Evolutionary conservation across 2,888 invertebrate genomes (phyloP).

Genomic region (Amiota minor): DNA sequence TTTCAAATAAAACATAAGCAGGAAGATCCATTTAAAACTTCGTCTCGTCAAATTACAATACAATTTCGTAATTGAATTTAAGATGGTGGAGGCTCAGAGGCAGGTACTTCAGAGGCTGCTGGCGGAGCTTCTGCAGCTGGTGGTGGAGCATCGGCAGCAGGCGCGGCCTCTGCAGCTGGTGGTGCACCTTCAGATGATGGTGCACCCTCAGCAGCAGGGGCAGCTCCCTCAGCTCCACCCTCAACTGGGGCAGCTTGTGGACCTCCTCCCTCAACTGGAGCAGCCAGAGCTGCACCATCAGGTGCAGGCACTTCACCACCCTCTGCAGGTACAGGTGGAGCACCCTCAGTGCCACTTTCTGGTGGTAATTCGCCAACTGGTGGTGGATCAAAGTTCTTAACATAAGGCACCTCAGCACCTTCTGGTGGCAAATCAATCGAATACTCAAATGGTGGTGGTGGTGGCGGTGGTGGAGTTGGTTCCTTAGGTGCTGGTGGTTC

Average conservation of each 20-base stretch:
- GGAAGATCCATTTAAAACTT: neutral
- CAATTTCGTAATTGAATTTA: constrained; percentile 37
- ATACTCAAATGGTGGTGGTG: constrained; percentile 74
- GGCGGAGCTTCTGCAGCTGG: constrained; percentile 49
- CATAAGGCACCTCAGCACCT: constrained; percentile 74
- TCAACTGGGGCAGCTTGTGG: constrained; percentile 51
- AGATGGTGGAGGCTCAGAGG: constrained; percentile 53
- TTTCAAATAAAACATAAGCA: neutral
- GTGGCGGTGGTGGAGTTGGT: constrained; percentile 70
- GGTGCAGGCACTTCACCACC: constrained; percentile 43
- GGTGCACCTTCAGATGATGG: constrained; percentile 55
- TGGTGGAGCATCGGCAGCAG: constrained; percentile 51
- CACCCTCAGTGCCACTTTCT: constrained; percentile 42
- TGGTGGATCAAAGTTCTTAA: constrained; percentile 70
- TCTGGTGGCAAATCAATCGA: constrained; percentile 73
- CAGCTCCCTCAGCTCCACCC: constrained; percentile 55
- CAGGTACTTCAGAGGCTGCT: constrained; percentile 44
- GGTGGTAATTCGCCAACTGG: constrained; percentile 49
- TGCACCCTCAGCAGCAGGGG: constrained; percentile 64
- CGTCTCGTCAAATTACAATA: neutral
- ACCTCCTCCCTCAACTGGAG: constrained; percentile 41
- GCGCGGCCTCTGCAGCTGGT: constrained; percentile 48
- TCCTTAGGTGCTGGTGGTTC: constrained; percentile 58
- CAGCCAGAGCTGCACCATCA: constrained; percentile 49
- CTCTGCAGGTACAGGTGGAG: constrained; percentile 45